phyloP scores from a whole-genome alignment of 2,888 invertebrate species.

The Tribolium freemani region DNA sequence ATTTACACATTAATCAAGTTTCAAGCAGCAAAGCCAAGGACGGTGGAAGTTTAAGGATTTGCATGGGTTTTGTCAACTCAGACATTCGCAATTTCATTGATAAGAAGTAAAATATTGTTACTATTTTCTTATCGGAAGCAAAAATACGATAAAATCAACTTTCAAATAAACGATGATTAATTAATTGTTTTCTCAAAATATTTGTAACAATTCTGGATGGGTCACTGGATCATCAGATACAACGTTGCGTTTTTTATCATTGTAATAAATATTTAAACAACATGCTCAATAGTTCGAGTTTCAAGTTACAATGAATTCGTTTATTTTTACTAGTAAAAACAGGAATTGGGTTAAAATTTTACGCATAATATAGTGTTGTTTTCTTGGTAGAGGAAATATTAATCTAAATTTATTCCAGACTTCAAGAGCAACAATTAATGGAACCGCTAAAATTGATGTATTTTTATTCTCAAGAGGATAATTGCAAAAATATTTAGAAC shows the following conservation, averaged over 20 bases:
- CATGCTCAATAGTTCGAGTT: background rate
- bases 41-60: slow-evolving; percentile 12
- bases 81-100: background rate
- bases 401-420: background rate
- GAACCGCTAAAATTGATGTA: background rate
- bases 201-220: background rate
- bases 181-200: background rate
- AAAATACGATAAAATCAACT: background rate
- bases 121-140: background rate
- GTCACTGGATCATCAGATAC: background rate
- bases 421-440: background rate
- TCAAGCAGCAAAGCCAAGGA: slow-evolving; percentile 37
- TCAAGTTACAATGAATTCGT: background rate
- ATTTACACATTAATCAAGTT: slow-evolving; percentile 25
- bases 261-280: too few relatives aligned
- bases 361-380: background rate
- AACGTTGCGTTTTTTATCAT: background rate
- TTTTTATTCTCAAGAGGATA: background rate
- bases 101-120: background rate
- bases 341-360: background rate
- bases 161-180: background rate
- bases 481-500: background rate
- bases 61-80: background rate
- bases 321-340: background rate
- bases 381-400: background rate